A percentile compares a stretch with the other conserved stretches of the same genome.
Evolutionary conservation across 64 coral and sea anemone genomes (phyloP).

Genomic region (Pocillopora verrucosa): DNA sequence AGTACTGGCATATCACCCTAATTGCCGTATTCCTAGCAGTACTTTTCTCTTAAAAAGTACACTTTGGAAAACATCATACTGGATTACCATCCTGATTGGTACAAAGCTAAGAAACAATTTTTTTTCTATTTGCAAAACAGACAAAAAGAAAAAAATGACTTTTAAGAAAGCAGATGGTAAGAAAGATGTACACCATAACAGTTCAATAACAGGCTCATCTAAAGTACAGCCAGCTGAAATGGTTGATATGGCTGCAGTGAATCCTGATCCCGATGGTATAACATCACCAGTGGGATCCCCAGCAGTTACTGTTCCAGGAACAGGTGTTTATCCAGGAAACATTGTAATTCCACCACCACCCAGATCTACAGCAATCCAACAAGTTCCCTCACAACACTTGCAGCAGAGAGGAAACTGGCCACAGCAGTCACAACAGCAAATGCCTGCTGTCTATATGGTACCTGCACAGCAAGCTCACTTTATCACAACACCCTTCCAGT

Average conservation of each 20-base stretch:
- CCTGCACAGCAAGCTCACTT: constrained; percentile 45
- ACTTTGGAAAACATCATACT: no score
- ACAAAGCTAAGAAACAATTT: background rate
- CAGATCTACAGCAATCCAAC: background rate
- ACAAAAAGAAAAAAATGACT: constrained; percentile 56
- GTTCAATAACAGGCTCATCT: constrained; percentile 12
- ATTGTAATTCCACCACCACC: constrained; percentile 21
- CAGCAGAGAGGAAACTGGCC: constrained; percentile 35
- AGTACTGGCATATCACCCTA: no score
- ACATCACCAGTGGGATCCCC: constrained; percentile 33
- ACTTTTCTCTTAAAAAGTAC: no score
- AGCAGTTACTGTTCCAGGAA: background rate
- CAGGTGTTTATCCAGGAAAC: constrained; percentile 20
- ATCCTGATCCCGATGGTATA: constrained; percentile 47
- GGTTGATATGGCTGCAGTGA: constrained; percentile 42
- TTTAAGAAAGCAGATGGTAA: constrained; percentile 51
- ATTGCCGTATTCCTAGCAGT: no score
- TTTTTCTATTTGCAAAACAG: background rate
- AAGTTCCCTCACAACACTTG: constrained; percentile 11
- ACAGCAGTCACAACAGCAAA: constrained; percentile 54
- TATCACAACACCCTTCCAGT: constrained; percentile 39
- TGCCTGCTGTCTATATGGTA: constrained; percentile 2
- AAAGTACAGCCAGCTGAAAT: constrained; percentile 25
- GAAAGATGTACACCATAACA: constrained; percentile 23
- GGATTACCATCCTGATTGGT: no score